These are phyloP conservation scores for Caradrina kadenii DNA, from an alignment of 2,888 invertebrate species.

Conservation along the genomic window DNA sequence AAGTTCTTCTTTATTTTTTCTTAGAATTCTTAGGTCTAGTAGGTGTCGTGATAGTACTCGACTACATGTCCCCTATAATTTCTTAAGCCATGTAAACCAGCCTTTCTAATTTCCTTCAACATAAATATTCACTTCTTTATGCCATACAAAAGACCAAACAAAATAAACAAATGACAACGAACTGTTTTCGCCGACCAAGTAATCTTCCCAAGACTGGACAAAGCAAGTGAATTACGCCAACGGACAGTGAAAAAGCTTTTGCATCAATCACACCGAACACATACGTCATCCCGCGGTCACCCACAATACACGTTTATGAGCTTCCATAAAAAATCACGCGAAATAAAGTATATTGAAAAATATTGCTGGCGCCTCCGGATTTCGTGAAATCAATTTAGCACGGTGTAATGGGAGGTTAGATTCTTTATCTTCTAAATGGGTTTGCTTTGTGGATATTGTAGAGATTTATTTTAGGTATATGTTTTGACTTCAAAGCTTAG, in stretches of 20 bases:
- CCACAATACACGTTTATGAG: slow-evolving; percentile 55
- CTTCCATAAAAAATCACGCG: slow-evolving; percentile 53
- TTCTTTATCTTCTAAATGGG: slow-evolving; percentile 13
- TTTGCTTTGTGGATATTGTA: slow-evolving; percentile 4
- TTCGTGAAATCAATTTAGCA: slow-evolving; percentile 36
- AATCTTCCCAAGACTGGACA: slow-evolving; percentile 44
- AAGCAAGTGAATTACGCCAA: slow-evolving; percentile 51
- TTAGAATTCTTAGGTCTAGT: too few relatives aligned
- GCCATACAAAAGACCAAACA: background rate
- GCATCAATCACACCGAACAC: slow-evolving; percentile 54
- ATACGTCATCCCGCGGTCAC: slow-evolving; percentile 54
- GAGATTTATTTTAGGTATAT: slow-evolving; percentile 9
- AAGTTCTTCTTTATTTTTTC: too few relatives aligned
- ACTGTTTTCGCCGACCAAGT: slow-evolving; percentile 23
- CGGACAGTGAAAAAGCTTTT: slow-evolving; percentile 47
- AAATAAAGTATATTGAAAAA: slow-evolving; percentile 61
- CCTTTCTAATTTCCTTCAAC: background rate
- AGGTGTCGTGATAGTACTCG: too few relatives aligned
- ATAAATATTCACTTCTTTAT: background rate
- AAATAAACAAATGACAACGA: slow-evolving; percentile 30
- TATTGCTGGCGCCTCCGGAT: slow-evolving; percentile 33
- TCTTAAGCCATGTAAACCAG: too few relatives aligned
- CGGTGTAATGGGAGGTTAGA: slow-evolving; percentile 29
- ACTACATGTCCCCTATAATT: too few relatives aligned
- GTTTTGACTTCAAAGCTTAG: slow-evolving; percentile 1